Evolutionary conservation across 23 tunicate genomes (phyloP), one percentile per base, ranked within the genome.

Genomic region (Trididemnum clinides): DNA sequence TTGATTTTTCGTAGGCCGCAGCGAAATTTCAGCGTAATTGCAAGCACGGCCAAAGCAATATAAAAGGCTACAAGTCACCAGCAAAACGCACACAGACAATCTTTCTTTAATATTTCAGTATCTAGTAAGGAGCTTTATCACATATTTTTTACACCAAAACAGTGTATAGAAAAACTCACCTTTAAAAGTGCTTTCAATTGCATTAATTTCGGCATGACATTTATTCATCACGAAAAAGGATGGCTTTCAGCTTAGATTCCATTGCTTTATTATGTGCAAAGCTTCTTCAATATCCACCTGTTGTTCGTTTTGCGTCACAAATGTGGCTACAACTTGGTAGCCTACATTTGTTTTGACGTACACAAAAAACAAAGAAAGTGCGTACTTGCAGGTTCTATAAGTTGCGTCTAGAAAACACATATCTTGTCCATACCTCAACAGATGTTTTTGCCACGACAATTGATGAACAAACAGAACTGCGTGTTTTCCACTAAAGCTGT

Each of bases 301-400:
- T 58, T 5, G 18, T 59, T 58, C 85, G 21, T 80, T 80, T 59
- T 80, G 85, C 1, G 30, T 1, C 0, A 80, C 25, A 33, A 80
- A 80, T 1, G 65, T 80, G 0, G 32, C 85, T 0, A 57, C 85
- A 1, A 80, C 85, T 51, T 80, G 85, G n/a, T 80, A 57, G 1
- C 72, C 72, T 1, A 80, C 85, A 57, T 80, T 80, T 0, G 85
- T 80, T 80, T 80, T 57, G 1, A 57, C 85, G 34, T 73, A 30
- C n/a, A 80, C n/a, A 35, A 77, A 77, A 77, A 39, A 77, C 31
- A 77, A 51, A 1, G 82, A 64, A 1, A 77, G 31, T 18, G 82
- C 82, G 50, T 77, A 77, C 15, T 77, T 77, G 20, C 64, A 44
- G 3, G 82, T 50, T 50, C 50, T 77, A 35, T 39, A 77, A 18